A percentile compares a stretch with the other conserved stretches of the same genome.
phyloP scores from a whole-genome alignment of 2,113 vertebrate genomes.

The Gavialis gangeticus region DNA sequence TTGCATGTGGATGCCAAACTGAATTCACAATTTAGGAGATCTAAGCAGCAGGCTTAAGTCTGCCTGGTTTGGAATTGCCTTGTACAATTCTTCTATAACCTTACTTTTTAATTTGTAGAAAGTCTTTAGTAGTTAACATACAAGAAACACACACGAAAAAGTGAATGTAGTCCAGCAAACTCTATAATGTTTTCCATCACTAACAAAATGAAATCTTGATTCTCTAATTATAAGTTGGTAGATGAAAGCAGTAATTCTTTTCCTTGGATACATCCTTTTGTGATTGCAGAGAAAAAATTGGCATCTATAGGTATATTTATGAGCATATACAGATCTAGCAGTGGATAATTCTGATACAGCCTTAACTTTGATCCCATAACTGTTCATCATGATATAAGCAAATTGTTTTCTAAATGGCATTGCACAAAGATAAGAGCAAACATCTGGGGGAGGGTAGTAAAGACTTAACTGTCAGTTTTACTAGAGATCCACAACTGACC shows the following conservation, averaged over 20 bases:
- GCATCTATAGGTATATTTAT: not conserved
- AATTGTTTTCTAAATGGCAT: not conserved
- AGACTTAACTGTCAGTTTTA: no score
- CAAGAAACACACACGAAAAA: not conserved
- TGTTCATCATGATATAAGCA: not conserved
- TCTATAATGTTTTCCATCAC: not conserved
- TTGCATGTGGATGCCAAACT: not conserved
- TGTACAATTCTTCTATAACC: not conserved
- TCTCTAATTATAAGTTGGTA: not conserved
- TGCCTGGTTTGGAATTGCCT: fast-evolving
- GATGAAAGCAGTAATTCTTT: not conserved
- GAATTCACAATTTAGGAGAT: not conserved
- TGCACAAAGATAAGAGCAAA: not conserved
- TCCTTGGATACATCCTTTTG: not conserved
- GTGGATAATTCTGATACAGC: not conserved
- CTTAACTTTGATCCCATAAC: not conserved
- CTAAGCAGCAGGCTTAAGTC: not conserved
- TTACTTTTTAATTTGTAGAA: not conserved
- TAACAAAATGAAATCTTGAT: not conserved
- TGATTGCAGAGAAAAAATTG: not conserved
- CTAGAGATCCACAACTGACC: no score
- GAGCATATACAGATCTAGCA: not conserved
- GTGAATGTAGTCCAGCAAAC: not conserved
- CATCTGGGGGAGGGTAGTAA: not conserved
- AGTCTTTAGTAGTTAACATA: not conserved